phyloP scores from a whole-genome alignment of 2,888 invertebrate species.

The Eledona agricola region DNA sequence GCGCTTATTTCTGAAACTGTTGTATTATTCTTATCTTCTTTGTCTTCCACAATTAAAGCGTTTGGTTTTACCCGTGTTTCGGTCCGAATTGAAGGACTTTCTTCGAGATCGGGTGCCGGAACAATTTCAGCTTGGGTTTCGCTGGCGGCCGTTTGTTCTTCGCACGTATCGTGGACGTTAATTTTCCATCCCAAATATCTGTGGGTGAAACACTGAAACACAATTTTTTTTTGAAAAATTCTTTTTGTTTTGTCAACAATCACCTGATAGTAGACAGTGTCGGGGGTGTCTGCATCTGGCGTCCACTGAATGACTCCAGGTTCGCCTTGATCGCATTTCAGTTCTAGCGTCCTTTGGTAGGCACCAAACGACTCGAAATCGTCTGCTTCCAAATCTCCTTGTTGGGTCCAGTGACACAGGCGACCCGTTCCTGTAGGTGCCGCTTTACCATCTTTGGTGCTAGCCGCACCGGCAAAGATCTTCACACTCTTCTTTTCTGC shows the following conservation, averaged over 20 bases:
- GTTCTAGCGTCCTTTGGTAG: slow-evolving; percentile 83
- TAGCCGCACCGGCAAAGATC: slow-evolving; percentile 84
- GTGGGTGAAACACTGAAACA: slow-evolving; percentile 87
- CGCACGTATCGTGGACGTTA: slow-evolving; percentile 86
- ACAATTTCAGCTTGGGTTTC: slow-evolving; percentile 64
- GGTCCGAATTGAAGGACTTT: slow-evolving; percentile 64
- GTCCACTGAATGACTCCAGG: slow-evolving; percentile 89
- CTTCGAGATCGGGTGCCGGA: slow-evolving; percentile 63
- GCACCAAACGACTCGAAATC: slow-evolving; percentile 89
- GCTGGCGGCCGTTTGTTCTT: slow-evolving; percentile 66
- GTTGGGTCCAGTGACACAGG: slow-evolving; percentile 88
- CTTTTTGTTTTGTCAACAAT: slow-evolving; percentile 15
- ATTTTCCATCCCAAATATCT: slow-evolving; percentile 96
- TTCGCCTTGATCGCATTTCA: slow-evolving; percentile 84
- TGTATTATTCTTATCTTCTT: slow-evolving; percentile 50
- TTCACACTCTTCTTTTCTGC: slow-evolving; percentile 82
- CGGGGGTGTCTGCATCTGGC: slow-evolving; percentile 85
- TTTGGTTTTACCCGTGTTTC: slow-evolving; percentile 57
- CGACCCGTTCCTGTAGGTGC: slow-evolving; percentile 83
- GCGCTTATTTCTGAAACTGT: slow-evolving; percentile 50
- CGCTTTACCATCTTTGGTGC: slow-evolving; percentile 73
- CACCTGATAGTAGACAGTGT: slow-evolving; percentile 93
- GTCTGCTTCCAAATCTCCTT: slow-evolving; percentile 78
- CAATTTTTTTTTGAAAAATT: slow-evolving; percentile 19
- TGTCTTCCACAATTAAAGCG: slow-evolving; percentile 47